Percentiles rank a stretch among this genome's conserved stretches.
These are phyloP conservation scores for Copidosoma aretas DNA, from an alignment of 2,888 invertebrate genomes.

Conservation along the genomic window DNA sequence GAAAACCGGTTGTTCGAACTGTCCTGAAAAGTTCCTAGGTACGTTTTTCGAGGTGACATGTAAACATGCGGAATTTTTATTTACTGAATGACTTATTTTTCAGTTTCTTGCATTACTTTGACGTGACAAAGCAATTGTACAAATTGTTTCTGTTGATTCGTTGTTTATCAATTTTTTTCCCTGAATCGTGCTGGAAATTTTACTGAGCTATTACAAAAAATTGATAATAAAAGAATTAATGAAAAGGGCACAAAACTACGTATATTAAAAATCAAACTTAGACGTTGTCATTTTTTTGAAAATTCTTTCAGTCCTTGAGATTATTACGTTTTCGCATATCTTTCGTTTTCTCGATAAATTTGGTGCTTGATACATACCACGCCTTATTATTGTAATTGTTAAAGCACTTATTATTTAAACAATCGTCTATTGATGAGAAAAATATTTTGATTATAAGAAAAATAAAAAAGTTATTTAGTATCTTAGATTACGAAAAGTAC, in stretches of 20 bases:
- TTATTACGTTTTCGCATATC: not conserved
- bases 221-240: not conserved
- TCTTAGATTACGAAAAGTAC: slow-evolving; percentile 31
- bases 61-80: slow-evolving; percentile 1
- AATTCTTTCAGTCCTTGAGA: not conserved
- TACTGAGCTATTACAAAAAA: slow-evolving; percentile 19
- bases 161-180: slow-evolving; percentile 44
- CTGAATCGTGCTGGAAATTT: slow-evolving; percentile 41
- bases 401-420: slow-evolving; percentile 7
- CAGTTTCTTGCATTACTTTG: slow-evolving; percentile 9
- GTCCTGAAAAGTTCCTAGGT: slow-evolving; percentile 51
- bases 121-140: slow-evolving; percentile 47
- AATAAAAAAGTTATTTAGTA: slow-evolving; percentile 18
- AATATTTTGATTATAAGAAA: slow-evolving; percentile 5
- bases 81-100: not conserved
- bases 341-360: slow-evolving; percentile 5
- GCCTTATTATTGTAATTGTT: too few relatives aligned
- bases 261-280: slow-evolving; percentile 26
- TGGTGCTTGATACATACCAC: slow-evolving; percentile 11
- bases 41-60: slow-evolving; percentile 29
- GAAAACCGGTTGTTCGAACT: not conserved
- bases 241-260: slow-evolving; percentile 46
- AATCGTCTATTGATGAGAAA: slow-evolving; percentile 21
- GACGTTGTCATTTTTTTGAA: not conserved
- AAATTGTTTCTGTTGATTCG: slow-evolving; percentile 52